Evolutionary conservation across 1,140 invertebrate species (phyloP).

Genomic region (Steinernema khuongi): DNA sequence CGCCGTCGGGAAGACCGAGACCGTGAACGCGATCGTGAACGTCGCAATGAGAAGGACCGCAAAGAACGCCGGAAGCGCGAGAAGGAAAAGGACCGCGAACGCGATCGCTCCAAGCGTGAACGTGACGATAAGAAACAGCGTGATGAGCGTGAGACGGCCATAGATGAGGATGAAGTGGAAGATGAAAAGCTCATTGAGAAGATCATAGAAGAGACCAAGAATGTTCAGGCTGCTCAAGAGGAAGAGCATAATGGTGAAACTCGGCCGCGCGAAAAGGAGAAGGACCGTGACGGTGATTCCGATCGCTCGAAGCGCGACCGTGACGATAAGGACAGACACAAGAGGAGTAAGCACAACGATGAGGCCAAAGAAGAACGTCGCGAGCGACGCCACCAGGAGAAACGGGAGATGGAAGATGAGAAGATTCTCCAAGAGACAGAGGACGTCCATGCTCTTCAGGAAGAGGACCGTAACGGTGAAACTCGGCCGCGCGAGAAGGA

Average conservation of each 20-base stretch:
- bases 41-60: not conserved
- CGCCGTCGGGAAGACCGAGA: not conserved
- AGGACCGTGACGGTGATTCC: not conserved
- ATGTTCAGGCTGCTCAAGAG: too few species aligned
- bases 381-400: too few species aligned
- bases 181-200: constrained; percentile 9
- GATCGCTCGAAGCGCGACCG: not conserved
- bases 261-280: not conserved
- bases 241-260: not conserved
- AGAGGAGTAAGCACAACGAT: not conserved
- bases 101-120: not conserved
- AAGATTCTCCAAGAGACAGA: constrained; percentile 14
- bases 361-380: too few species aligned
- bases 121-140: constrained; percentile 15
- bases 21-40: constrained; percentile 1
- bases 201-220: constrained; percentile 12
- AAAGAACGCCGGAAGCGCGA: constrained; percentile 25
- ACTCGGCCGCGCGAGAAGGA: not conserved
- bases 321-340: not conserved
- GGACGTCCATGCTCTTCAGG: too few species aligned
- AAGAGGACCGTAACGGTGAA: not conserved
- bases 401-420: not conserved
- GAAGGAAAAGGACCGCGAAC: constrained; percentile 33
- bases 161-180: constrained; percentile 6
- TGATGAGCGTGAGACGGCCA: not conserved